Evolutionary conservation across 2,797 vertebrate genomes (phyloP), one percentile per base, ranked within the genome.

Genomic region (Phyllotis vaccarum): DNA sequence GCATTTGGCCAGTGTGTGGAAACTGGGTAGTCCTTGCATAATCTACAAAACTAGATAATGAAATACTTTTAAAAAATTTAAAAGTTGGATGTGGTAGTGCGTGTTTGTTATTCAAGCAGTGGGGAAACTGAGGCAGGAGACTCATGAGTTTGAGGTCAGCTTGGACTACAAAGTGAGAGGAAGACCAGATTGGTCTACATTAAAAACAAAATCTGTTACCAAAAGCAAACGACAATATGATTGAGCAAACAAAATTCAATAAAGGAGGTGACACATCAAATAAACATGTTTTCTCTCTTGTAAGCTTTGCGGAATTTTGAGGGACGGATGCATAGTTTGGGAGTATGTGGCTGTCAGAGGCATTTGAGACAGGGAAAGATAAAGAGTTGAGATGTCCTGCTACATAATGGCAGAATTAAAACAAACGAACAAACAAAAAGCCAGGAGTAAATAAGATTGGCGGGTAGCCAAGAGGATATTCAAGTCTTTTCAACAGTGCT

Each of bases 261-360:
- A 27, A 86, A 54, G 40, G 5, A 94, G 22, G 22, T 49, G 37
- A 56, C 34, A 31, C 5, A 88, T 86, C 85, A 76, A 68, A 68
- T 60, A 52, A 91, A 70, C 46, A 81, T 81, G 16, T 43, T 83
- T 91, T 76, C 14, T 46, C 64, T 83, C 66, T 90, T 85, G 58
- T 2, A 80, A 60, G 72, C 8, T 79, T 92, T 92, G 89, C 83
- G 85, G 58, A 83, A 52, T 68, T 93, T 96, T 52, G 94, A 66
- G 88, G 91, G 95, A 49, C 34, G 54, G 56, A 21, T 86, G 24
- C 14, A 78, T 37, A 11, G 75, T 75, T 75, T 78, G 64, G 40
- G 79, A 86, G 29, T 37, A 0, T 76, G 40, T 72, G 58, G 54
- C 56, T 88, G 34, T 34, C 56, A 60, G n/a, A 64, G 19, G 14